Conservation (phyloP, 2,797 vertebrate genomes). For the Liparis tanakae region DNA sequence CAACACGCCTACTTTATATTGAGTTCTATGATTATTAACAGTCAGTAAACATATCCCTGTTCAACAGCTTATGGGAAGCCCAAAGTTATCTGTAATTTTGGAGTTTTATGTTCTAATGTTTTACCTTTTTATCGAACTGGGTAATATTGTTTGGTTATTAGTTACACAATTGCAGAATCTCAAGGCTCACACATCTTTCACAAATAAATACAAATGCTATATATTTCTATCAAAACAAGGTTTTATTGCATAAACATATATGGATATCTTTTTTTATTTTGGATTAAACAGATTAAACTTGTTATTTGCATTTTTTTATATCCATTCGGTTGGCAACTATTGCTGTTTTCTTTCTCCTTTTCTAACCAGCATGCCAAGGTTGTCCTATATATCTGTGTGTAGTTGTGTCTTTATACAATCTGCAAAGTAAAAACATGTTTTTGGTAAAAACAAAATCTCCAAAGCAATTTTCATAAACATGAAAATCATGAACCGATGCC, state of each 20-base stretch:
- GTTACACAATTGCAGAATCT: background rate
- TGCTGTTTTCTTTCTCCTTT: conserved; percentile 81
- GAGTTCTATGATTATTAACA: conserved; percentile 19
- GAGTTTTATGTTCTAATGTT: background rate
- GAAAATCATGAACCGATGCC: conserved; percentile 61
- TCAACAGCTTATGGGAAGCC: background rate
- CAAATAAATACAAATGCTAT: conserved; percentile 44
- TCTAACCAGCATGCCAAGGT: conserved; percentile 91
- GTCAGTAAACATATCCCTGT: conserved; percentile 13
- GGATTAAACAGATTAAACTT: conserved; percentile 89
- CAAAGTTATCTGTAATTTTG: background rate
- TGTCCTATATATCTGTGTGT: conserved; percentile 73
- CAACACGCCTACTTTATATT: conserved; percentile 21
- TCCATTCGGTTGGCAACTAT: conserved; percentile 81
- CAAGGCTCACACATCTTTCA: conserved; percentile 9
- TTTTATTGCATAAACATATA: conserved; percentile 98
- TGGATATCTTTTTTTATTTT: conserved; percentile 83
- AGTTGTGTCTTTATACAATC: conserved; percentile 72
- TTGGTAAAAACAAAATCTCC: conserved; percentile 70
- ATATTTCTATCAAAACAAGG: conserved; percentile 82
- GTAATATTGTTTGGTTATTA: background rate
- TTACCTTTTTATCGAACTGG: background rate
- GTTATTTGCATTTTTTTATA: conserved; percentile 86
- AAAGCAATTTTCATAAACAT: conserved; percentile 70
- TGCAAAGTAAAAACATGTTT: conserved; percentile 79